These are phyloP conservation scores for Fragum sueziense DNA, from an alignment of 2,888 invertebrate genomes.

Conservation along the genomic window DNA sequence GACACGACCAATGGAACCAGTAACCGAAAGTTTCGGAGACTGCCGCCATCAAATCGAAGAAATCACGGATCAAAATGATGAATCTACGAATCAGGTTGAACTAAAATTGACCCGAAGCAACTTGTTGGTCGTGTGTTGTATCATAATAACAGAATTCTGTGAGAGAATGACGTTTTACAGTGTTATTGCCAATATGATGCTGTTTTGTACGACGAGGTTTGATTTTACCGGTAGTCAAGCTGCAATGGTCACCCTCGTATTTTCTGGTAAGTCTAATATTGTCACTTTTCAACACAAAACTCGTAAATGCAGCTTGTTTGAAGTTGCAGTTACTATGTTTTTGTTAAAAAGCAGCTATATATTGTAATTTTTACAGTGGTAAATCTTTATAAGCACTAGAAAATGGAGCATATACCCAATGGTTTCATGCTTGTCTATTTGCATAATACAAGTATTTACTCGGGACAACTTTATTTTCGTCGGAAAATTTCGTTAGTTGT, in stretches of 20 bases:
- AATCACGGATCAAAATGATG: not conserved
- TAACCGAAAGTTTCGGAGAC: not conserved
- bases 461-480: too few species aligned
- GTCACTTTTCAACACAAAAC: not conserved
- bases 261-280: conserved; percentile 65
- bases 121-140: conserved; percentile 66
- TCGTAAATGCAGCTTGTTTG: not conserved
- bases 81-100: not conserved
- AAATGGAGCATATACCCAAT: too few species aligned
- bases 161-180: conserved; percentile 77
- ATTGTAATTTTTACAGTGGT: too few species aligned
- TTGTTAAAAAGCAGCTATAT: too few species aligned
- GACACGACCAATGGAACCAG: not conserved
- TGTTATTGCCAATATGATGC: conserved; percentile 73
- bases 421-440: too few species aligned
- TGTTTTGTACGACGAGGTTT: conserved; percentile 72
- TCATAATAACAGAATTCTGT: conserved; percentile 72
- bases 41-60: not conserved
- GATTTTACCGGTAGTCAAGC: conserved; percentile 67
- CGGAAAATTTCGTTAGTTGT: too few species aligned
- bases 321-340: not conserved
- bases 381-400: too few species aligned
- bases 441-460: too few species aligned
- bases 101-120: conserved; percentile 33
- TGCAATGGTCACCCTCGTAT: conserved; percentile 68